Evolutionary conservation across 1,140 invertebrate species (phyloP), one percentile per base, ranked within the genome.

Genomic region (Bombus waltoni): DNA sequence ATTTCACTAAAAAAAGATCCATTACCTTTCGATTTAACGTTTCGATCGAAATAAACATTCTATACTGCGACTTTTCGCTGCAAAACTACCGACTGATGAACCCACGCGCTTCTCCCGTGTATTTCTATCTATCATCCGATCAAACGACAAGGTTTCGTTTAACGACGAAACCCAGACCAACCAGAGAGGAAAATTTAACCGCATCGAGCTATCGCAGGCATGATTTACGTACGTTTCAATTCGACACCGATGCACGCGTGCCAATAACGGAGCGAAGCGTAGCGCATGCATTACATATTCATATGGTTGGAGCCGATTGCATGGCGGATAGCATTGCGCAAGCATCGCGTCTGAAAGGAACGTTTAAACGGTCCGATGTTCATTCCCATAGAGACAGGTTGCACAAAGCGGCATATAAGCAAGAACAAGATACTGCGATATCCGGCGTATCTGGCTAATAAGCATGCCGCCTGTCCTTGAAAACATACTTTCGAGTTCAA

Each of bases 271-370:
- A 76, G 28, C 44, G 62, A 4, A 71, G 5, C n/a, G 65, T n/a
- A 6, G 53, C 42, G 18, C 32, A n/a, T 35, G 25, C 28, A 42
- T 78, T 71, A 42, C 75, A 84, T 78, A 84, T 84, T 84, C 66
- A 78, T 71, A 66, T n/a, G 57, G 28, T 2, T 65, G 71, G 2
- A 9, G 38, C 47, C 32, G 44, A 57, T 76, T 28, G 28, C 32
- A 35, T 44, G 18, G 62, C 32, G 62, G 1, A 38, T 6, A 35
- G 5, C 18, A 28, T 83, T 83, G 74, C 74, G 65, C 47, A 78
- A 84, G 65, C 47, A 25, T 74, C 59, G 35, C 22, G 59, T 81
- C 57, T 53, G 70, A 81, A 81, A 76, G 59, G 42, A 83, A 83
- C 66, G 72, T 83, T 62, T 62, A 40, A 73, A 81, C 70, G 47